Evolutionary conservation across 2,113 vertebrate genomes (phyloP).

Genomic region (Blennius ocellaris): DNA sequence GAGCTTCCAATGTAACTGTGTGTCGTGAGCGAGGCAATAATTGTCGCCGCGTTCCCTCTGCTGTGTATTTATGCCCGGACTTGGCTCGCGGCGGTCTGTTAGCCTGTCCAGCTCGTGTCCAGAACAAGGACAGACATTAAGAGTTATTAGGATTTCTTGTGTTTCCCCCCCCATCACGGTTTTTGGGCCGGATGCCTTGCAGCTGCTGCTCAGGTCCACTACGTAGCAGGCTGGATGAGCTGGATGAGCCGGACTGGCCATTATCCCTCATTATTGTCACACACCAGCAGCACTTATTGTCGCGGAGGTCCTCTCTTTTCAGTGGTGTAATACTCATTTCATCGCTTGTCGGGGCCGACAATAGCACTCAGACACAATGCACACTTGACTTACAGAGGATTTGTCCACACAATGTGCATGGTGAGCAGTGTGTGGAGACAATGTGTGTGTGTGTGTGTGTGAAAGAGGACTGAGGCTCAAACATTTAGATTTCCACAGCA

Average conservation of each 20-base stretch:
- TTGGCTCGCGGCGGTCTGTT: no score
- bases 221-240: neutral
- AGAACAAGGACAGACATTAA: neutral
- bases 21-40: no score
- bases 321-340: conserved; percentile 29
- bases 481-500: no score
- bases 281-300: neutral
- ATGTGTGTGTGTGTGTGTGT: no score
- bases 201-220: neutral
- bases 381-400: conserved; percentile 11
- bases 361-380: conserved; percentile 30
- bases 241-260: neutral
- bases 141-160: neutral
- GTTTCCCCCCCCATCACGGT: neutral
- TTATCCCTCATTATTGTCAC: conserved; percentile 32
- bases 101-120: neutral
- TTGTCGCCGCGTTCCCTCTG: neutral
- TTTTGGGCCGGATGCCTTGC: conserved; percentile 9
- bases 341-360: conserved; percentile 21
- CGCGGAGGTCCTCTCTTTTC: conserved; percentile 13
- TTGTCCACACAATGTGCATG: neutral
- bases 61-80: neutral
- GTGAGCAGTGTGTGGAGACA: neutral
- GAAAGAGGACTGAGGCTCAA: no score
- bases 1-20: no score